These are phyloP conservation scores for Salarias fasciatus DNA, from an alignment of 2,797 vertebrate genomes.

Conservation along the genomic window DNA sequence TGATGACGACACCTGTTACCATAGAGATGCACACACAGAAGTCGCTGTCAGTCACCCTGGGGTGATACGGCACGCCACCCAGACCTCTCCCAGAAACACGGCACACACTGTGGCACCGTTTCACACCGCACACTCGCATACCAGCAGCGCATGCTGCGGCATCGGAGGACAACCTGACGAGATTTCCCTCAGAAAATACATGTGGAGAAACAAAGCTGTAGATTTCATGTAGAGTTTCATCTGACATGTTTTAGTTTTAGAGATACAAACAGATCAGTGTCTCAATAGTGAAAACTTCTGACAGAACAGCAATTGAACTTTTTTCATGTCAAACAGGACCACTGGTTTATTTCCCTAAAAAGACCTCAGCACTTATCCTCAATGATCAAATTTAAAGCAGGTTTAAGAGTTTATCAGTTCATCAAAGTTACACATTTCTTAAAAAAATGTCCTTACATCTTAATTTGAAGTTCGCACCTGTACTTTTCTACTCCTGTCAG, in stretches of 20 bases:
- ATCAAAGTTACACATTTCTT: constrained; percentile 1
- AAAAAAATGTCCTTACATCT: not conserved
- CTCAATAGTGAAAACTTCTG: not conserved
- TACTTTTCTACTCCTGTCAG: not conserved
- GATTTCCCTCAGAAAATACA: not conserved
- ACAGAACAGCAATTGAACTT: not conserved
- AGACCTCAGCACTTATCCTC: not conserved
- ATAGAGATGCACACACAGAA: constrained; percentile 68
- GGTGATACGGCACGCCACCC: constrained; percentile 60
- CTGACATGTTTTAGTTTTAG: too few species aligned
- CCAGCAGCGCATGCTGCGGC: constrained; percentile 4
- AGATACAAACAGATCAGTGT: too few species aligned
- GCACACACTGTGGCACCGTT: constrained; percentile 7
- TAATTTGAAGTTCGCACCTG: not conserved
- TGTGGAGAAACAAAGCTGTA: not conserved
- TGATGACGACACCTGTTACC: constrained; percentile 86
- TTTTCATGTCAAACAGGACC: too few species aligned
- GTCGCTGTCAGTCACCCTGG: constrained; percentile 83
- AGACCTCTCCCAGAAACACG: constrained; percentile 1
- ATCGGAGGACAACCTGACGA: not conserved
- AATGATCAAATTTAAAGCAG: not conserved
- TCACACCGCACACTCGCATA: constrained; percentile 9
- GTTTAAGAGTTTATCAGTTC: not conserved
- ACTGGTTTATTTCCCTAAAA: not conserved
- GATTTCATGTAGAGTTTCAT: too few species aligned